Evolutionary conservation across 2,113 vertebrate genomes (phyloP).

Genomic region (Sitta europaea): DNA sequence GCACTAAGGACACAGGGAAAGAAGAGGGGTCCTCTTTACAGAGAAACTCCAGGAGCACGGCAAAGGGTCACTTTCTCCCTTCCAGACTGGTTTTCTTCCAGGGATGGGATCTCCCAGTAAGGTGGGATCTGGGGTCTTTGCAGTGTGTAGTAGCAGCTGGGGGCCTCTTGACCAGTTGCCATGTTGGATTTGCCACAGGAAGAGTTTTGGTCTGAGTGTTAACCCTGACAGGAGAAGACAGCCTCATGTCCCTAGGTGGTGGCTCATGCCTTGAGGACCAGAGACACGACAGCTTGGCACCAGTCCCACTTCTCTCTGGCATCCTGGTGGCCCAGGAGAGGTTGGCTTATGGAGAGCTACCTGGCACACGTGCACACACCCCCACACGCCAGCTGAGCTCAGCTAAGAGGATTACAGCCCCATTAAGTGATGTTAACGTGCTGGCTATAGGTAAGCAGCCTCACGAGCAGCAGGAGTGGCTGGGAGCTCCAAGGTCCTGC

Average conservation of each 20-base stretch:
- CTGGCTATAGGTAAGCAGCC: background rate
- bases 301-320: background rate
- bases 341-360: background rate
- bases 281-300: background rate
- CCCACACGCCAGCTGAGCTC: background rate
- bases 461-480: background rate
- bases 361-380: background rate
- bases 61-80: background rate
- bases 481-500: background rate
- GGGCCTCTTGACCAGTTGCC: background rate
- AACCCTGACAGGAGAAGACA: background rate
- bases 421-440: background rate
- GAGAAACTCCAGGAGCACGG: background rate
- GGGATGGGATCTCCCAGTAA: background rate
- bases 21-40: background rate
- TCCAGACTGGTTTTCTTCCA: background rate
- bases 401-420: constrained; percentile 46
- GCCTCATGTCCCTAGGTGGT: background rate
- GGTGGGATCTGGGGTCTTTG: background rate
- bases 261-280: background rate
- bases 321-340: rapidly evolving
- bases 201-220: background rate
- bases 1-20: rapidly evolving
- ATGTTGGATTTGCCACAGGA: background rate
- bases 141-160: background rate